Conservation (phyloP, 2,888 invertebrate species). For the Chymomyza procnemis region DNA sequence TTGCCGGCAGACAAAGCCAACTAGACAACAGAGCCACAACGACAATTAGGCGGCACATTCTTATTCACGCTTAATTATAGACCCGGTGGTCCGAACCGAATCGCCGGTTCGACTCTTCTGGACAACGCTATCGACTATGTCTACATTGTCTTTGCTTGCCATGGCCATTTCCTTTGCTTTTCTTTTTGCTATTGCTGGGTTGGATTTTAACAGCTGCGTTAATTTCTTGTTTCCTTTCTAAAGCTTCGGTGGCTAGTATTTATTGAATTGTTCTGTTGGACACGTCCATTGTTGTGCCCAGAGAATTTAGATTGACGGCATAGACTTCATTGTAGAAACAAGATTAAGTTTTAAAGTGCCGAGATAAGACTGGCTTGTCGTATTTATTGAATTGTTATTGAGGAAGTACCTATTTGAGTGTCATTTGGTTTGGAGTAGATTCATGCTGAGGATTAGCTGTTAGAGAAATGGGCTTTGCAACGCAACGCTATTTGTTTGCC, state of each 20-base stretch:
- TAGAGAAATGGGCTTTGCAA: neutral
- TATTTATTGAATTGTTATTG: constrained; percentile 23
- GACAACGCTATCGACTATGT: constrained; percentile 40
- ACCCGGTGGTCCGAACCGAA: constrained; percentile 37
- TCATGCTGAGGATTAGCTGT: constrained; percentile 13
- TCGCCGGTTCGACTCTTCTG: constrained; percentile 24
- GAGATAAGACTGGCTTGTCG: neutral
- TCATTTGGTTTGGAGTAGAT: constrained; percentile 9
- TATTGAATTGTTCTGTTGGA: constrained; percentile 2
- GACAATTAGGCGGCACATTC: constrained; percentile 70
- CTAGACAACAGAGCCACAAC: constrained; percentile 25
- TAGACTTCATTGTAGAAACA: neutral
- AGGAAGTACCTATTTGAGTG: neutral
- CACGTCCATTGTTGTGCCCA: neutral
- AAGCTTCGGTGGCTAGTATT: constrained; percentile 21
- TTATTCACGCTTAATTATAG: constrained; percentile 66
- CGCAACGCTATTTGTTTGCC: neutral
- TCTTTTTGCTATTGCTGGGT: constrained; percentile 26
- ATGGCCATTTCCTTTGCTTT: constrained; percentile 53
- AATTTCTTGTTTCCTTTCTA: constrained; percentile 57
- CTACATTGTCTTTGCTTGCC: constrained; percentile 33
- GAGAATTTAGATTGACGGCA: neutral
- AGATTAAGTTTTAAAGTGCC: neutral
- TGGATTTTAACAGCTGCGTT: constrained; percentile 32
- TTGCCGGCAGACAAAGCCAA: constrained; percentile 11